Conservation (phyloP, 2,797 vertebrate species). For the Intellagama lesueurii region DNA sequence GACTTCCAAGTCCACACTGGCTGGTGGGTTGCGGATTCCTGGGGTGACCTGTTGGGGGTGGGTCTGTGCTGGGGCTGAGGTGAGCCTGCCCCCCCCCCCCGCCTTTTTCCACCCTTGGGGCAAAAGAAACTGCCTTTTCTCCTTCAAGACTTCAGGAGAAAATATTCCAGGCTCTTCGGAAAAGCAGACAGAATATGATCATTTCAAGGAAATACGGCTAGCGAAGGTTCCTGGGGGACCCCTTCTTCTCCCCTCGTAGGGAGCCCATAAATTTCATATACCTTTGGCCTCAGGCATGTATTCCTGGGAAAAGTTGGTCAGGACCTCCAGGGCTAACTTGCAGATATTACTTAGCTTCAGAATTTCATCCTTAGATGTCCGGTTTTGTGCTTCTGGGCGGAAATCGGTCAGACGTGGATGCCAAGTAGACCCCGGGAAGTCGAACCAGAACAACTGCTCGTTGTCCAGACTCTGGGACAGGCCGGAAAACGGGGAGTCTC, state of each 20-base stretch:
- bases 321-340: accelerated
- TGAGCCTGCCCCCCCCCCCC: no score
- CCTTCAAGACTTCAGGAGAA: no score
- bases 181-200: no score
- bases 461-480: conserved; percentile 62
- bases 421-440: conserved; percentile 55
- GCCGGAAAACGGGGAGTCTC: neutral
- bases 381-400: conserved; percentile 46
- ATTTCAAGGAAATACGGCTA: no score
- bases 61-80: no score
- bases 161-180: no score
- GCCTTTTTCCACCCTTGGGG: no score
- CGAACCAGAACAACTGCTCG: conserved; percentile 68
- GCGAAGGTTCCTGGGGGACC: no score
- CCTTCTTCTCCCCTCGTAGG: neutral
- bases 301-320: neutral
- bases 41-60: no score
- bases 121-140: no score
- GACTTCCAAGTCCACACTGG: no score
- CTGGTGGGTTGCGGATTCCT: no score
- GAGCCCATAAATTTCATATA: neutral
- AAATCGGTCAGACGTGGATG: conserved; percentile 64
- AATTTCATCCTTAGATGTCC: conserved; percentile 22
- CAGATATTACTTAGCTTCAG: neutral
- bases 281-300: conserved; percentile 64